Percentiles rank a stretch among this genome's conserved stretches.
phyloP scores from a whole-genome alignment of 37 sponge, comb jelly and placozoan genomes.

The Diacarnus erythraeanus region DNA sequence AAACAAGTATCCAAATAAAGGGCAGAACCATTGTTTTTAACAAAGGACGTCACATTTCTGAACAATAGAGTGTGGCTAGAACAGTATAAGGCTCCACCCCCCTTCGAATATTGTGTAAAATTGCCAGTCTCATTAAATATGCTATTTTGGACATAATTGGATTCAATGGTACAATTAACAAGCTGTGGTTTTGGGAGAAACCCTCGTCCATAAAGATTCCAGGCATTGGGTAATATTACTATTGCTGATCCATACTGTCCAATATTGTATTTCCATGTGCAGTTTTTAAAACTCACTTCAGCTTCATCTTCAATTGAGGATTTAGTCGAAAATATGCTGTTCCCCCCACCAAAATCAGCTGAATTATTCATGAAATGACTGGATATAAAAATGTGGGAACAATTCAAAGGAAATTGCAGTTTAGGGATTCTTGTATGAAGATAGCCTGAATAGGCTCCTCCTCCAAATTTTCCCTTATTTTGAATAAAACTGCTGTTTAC shows the following conservation, averaged over 20 bases:
- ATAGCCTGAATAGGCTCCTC: not conserved
- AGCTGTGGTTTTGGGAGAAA: constrained; percentile 7
- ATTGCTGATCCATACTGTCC: constrained; percentile 25
- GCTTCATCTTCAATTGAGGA: not conserved
- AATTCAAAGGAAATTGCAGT: not conserved
- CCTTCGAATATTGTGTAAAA: not conserved
- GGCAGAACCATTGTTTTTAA: not conserved
- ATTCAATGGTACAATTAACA: not conserved
- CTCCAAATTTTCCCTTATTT: not conserved
- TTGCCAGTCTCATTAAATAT: not conserved
- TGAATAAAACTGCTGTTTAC: not conserved
- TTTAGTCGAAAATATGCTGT: not conserved
- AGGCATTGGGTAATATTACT: not conserved
- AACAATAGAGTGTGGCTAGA: not conserved
- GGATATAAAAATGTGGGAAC: not conserved
- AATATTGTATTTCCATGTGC: constrained; percentile 10
- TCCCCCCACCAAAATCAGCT: not conserved
- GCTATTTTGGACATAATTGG: not conserved
- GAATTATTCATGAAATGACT: not conserved
- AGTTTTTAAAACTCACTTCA: not conserved
- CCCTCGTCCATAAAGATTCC: not conserved
- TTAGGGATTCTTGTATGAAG: not conserved
- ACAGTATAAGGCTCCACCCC: not conserved
- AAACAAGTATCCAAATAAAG: not conserved
- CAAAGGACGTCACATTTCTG: not conserved